phyloP scores from a whole-genome alignment of 1,140 invertebrate genomes.

The Eueides isabella region DNA sequence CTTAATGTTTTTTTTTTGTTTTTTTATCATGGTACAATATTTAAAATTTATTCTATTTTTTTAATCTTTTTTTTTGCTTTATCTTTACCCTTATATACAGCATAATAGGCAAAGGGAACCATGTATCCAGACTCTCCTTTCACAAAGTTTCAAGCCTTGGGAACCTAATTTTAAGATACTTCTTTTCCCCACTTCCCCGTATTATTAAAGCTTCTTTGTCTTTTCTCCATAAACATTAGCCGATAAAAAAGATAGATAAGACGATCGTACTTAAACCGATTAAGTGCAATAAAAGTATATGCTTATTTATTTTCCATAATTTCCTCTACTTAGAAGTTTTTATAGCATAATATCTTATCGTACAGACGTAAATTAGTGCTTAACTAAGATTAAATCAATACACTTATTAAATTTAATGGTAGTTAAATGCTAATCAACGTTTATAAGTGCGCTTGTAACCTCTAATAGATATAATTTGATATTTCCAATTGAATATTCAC shows the following conservation, averaged over 20 bases:
- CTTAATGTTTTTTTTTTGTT: too few species aligned
- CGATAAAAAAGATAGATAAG: not conserved
- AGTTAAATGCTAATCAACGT: not conserved
- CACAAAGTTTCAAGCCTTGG: too few species aligned
- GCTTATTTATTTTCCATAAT: not conserved
- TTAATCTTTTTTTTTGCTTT: too few species aligned
- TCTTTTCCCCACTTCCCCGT: too few species aligned
- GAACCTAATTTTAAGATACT: too few species aligned
- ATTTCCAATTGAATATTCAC: not conserved
- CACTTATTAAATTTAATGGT: not conserved
- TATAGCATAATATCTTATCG: not conserved
- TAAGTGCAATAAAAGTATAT: conserved; percentile 6
- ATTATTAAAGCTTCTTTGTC: not conserved
- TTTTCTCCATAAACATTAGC: not conserved
- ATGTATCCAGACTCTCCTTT: too few species aligned
- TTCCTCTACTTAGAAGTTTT: conserved; percentile 1
- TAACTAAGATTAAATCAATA: not conserved
- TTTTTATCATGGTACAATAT: too few species aligned
- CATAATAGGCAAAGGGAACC: too few species aligned
- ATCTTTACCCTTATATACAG: too few species aligned
- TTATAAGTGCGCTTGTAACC: not conserved
- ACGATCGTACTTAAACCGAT: not conserved
- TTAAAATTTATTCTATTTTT: too few species aligned
- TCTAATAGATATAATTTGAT: not conserved
- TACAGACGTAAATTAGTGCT: not conserved